These are phyloP conservation scores for Zaprionus obscuricornis DNA, from an alignment of 2,888 invertebrate genomes.

Conservation along the genomic window DNA sequence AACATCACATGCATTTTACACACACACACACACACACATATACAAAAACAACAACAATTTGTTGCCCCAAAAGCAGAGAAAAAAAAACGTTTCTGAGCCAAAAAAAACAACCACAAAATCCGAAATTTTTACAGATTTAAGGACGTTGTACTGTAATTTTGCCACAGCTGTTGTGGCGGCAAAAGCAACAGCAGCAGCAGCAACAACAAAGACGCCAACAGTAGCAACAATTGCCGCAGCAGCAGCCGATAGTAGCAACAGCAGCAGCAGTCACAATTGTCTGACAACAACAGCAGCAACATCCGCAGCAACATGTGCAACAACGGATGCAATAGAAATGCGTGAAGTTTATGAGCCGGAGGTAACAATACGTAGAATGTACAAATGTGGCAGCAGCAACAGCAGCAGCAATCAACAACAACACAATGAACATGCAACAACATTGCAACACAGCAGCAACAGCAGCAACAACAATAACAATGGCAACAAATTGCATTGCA, in stretches of 20 bases:
- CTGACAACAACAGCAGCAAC: slow-evolving; percentile 22
- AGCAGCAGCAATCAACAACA: slow-evolving; percentile 30
- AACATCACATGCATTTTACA: slow-evolving; percentile 8
- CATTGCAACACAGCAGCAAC: slow-evolving; percentile 27
- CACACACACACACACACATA: too few species aligned
- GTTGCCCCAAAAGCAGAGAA: slow-evolving; percentile 24
- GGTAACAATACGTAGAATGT: slow-evolving; percentile 82
- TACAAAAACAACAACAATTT: slow-evolving; percentile 1
- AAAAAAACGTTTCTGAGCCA: slow-evolving; percentile 54
- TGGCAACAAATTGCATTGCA: slow-evolving; percentile 47
- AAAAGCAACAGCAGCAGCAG: slow-evolving; percentile 60
- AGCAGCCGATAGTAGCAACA: slow-evolving; percentile 33
- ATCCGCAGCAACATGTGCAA: slow-evolving; percentile 19
- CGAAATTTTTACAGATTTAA: slow-evolving; percentile 83
- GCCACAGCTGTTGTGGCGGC: slow-evolving; percentile 82
- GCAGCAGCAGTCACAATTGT: slow-evolving; percentile 30
- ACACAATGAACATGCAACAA: not conserved
- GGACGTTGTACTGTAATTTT: slow-evolving; percentile 83
- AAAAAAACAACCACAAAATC: slow-evolving; percentile 77
- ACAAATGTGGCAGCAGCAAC: slow-evolving; percentile 78
- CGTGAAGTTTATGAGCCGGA: slow-evolving; percentile 80
- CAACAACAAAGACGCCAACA: slow-evolving; percentile 41
- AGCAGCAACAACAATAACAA: slow-evolving; percentile 27
- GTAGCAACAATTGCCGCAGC: slow-evolving; percentile 7
- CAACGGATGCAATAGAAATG: slow-evolving; percentile 35